Evolutionary conservation across 2,888 invertebrate genomes (phyloP).

Genomic region (Tetragonisca angustula): DNA sequence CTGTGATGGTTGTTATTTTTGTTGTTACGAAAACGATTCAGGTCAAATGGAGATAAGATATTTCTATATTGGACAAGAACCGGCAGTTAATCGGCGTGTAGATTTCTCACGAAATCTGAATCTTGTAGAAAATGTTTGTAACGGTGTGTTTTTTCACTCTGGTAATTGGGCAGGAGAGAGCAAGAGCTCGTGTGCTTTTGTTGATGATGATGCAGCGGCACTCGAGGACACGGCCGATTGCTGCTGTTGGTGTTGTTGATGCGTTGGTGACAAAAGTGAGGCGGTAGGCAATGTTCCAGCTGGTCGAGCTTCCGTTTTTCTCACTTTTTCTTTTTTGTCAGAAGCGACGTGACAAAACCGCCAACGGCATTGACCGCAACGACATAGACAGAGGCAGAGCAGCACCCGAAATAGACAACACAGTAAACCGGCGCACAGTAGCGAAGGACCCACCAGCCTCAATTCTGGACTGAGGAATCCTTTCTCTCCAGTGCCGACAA

Average conservation of each 20-base stretch:
- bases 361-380: constrained; percentile 89
- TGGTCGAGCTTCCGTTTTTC: constrained; percentile 69
- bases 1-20: constrained; percentile 48
- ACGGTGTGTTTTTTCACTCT: constrained; percentile 70
- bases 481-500: constrained; percentile 96
- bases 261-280: constrained; percentile 70
- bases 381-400: constrained; percentile 93
- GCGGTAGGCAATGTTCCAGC: constrained; percentile 72
- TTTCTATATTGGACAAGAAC: constrained; percentile 67
- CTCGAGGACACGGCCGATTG: constrained; percentile 66
- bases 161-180: constrained; percentile 80
- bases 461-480: constrained; percentile 94
- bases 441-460: constrained; percentile 93
- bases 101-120: constrained; percentile 42
- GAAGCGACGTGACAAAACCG: constrained; percentile 78
- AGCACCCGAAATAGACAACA: constrained; percentile 93
- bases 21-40: constrained; percentile 61
- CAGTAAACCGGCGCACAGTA: constrained; percentile 91
- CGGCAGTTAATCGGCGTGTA: constrained; percentile 77
- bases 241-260: constrained; percentile 63
- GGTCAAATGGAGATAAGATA: constrained; percentile 63
- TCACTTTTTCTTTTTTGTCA: constrained; percentile 73
- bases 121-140: constrained; percentile 71
- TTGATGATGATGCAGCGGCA: constrained; percentile 67
- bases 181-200: constrained; percentile 78